phyloP scores from a whole-genome alignment of 2,888 invertebrate genomes.

The Icerya purchasi region DNA sequence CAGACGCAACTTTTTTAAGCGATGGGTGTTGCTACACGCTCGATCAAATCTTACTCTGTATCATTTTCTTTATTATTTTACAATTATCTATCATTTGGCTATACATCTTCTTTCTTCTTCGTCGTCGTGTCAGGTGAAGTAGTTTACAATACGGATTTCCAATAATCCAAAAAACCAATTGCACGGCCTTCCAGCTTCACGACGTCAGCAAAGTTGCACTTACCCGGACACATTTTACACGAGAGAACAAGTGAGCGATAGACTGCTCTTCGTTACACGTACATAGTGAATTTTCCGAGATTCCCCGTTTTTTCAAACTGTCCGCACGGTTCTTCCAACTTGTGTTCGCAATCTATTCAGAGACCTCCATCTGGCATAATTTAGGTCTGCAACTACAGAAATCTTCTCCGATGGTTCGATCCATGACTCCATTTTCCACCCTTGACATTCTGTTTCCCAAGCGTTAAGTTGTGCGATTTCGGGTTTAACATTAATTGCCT shows the following conservation, averaged over 20 bases:
- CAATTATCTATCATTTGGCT: too few species aligned
- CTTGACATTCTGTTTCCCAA: neutral
- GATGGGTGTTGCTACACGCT: too few species aligned
- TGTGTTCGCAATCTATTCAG: neutral
- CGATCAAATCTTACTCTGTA: too few species aligned
- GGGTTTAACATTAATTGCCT: neutral
- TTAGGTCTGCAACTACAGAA: neutral
- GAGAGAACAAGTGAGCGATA: neutral
- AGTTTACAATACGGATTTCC: neutral
- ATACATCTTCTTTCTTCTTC: neutral
- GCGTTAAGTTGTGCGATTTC: neutral
- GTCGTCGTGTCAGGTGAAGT: neutral
- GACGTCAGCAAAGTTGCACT: neutral
- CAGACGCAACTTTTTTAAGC: too few species aligned
- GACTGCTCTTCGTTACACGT: too few species aligned
- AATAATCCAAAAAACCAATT: neutral
- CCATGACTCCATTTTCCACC: neutral
- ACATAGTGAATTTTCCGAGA: neutral
- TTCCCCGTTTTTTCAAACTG: neutral
- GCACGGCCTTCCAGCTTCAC: neutral
- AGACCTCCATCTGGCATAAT: neutral
- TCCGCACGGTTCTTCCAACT: neutral
- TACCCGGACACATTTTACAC: neutral
- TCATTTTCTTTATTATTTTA: too few species aligned
- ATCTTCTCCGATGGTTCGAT: neutral